Evolutionary conservation across 2,888 invertebrate genomes (phyloP).

Genomic region (Nomada hirtipes): DNA sequence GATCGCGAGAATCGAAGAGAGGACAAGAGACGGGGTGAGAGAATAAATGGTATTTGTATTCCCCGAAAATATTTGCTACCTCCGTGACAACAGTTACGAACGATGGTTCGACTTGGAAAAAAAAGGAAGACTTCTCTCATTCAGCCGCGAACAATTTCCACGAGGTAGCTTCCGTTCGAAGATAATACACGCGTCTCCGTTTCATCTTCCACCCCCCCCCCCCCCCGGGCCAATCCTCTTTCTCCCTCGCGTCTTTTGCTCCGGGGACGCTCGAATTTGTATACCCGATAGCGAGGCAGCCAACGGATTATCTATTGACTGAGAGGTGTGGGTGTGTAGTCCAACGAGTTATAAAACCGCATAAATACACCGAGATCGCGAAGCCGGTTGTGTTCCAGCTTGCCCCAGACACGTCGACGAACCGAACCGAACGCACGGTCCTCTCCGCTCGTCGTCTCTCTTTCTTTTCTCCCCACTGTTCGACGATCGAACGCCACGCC

Average conservation of each 20-base stretch:
- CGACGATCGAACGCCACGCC: conserved; percentile 56
- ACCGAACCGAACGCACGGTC: conserved; percentile 6
- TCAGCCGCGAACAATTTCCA: conserved; percentile 56
- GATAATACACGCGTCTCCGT: conserved; percentile 54
- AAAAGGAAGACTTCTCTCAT: conserved; percentile 35
- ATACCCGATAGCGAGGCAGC: conserved; percentile 15
- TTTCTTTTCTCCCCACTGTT: conserved; percentile 15
- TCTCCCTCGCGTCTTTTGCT: conserved; percentile 38
- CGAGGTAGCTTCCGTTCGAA: conserved; percentile 51
- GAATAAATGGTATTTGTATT: conserved; percentile 45
- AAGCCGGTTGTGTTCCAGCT: conserved; percentile 39
- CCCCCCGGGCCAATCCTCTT: conserved; percentile 12
- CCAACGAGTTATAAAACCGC: conserved; percentile 56
- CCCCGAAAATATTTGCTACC: conserved; percentile 27
- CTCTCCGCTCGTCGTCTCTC: conserved; percentile 3
- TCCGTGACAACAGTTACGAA: conserved; percentile 25
- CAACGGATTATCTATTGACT: conserved; percentile 60
- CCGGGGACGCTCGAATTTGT: conserved; percentile 2
- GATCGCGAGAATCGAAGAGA: too few species aligned
- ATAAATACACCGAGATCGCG: conserved; percentile 41
- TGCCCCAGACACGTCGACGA: conserved; percentile 30
- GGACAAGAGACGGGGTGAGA: background rate
- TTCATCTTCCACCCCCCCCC: conserved; percentile 34
- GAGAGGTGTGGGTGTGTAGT: conserved; percentile 57
- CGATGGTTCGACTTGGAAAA: conserved; percentile 24